Conservation (phyloP, 2,888 invertebrate species). For the Cremastinae sp. region DNA sequence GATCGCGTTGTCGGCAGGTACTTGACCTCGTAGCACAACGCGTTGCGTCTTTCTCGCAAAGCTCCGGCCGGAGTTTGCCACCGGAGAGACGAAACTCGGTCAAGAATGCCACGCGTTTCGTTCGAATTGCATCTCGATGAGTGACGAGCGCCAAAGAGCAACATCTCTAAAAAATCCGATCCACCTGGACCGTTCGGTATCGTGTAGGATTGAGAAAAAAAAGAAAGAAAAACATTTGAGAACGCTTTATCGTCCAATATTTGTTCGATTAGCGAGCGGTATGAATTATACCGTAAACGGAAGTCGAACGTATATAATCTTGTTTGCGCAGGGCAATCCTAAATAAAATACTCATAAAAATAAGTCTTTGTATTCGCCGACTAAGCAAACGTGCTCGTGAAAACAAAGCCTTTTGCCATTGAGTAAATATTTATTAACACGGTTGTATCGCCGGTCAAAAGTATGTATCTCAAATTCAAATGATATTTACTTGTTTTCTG, state of each 20-base stretch:
- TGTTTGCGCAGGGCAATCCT: too few relatives aligned
- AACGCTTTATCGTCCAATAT: too few relatives aligned
- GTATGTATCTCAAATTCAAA: neutral
- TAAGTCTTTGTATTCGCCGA: slow-evolving; percentile 34
- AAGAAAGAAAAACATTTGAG: too few relatives aligned
- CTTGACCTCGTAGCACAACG: slow-evolving; percentile 56
- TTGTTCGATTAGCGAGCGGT: too few relatives aligned
- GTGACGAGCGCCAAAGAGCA: neutral
- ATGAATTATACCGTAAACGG: too few relatives aligned
- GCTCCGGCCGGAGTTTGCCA: slow-evolving; percentile 27
- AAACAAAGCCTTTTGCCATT: slow-evolving; percentile 21
- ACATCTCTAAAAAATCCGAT: neutral
- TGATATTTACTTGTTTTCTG: slow-evolving; percentile 52
- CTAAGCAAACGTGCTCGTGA: slow-evolving; percentile 12
- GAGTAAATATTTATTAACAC: neutral
- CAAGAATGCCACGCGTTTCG: slow-evolving; percentile 49
- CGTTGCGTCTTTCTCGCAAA: slow-evolving; percentile 26
- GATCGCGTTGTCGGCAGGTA: slow-evolving; percentile 58
- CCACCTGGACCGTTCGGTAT: too few relatives aligned
- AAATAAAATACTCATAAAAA: too few relatives aligned
- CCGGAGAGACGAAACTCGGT: slow-evolving; percentile 48
- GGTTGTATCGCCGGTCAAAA: slow-evolving; percentile 17
- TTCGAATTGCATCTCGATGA: too few relatives aligned
- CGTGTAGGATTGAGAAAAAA: too few relatives aligned
- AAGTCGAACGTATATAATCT: too few relatives aligned